Evolutionary conservation across 2,888 invertebrate species (phyloP).

Genomic region (Podotricha telesiphe): DNA sequence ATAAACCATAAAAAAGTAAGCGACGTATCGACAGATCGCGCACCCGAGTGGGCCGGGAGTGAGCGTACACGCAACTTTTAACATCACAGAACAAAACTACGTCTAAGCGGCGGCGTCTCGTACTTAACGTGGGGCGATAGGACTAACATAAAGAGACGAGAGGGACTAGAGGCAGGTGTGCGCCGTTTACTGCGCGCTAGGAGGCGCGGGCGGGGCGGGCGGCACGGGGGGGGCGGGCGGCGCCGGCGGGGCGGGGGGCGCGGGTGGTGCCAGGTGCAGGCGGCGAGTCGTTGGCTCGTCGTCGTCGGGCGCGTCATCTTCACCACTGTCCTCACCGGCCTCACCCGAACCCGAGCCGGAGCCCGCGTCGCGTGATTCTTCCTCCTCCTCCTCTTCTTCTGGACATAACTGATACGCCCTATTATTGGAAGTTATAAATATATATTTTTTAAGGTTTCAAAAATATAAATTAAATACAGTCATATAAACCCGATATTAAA

Average conservation of each 20-base stretch:
- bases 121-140: slow-evolving; percentile 30
- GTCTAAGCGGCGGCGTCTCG: slow-evolving; percentile 57
- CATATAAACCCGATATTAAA: too few relatives aligned
- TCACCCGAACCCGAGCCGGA: slow-evolving; percentile 61
- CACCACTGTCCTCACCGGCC: slow-evolving; percentile 53
- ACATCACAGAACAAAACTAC: slow-evolving; percentile 77
- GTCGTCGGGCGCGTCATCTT: slow-evolving; percentile 56
- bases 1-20: slow-evolving; percentile 58
- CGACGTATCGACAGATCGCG: slow-evolving; percentile 46
- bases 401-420: slow-evolving; percentile 79
- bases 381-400: slow-evolving; percentile 79
- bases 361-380: slow-evolving; percentile 63
- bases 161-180: slow-evolving; percentile 40
- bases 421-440: slow-evolving; percentile 1
- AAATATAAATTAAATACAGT: too few relatives aligned
- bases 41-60: slow-evolving; percentile 33
- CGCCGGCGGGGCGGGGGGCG: slow-evolving; percentile 48
- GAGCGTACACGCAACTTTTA: slow-evolving; percentile 58
- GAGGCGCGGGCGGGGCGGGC: slow-evolving; percentile 48
- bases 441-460: too few relatives aligned
- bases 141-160: slow-evolving; percentile 28
- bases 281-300: slow-evolving; percentile 50
- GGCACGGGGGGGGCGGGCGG: slow-evolving; percentile 47
- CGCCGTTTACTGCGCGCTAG: slow-evolving; percentile 46
- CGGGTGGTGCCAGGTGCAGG: slow-evolving; percentile 48